Evolutionary conservation across 2,113 vertebrate genomes (phyloP).

Genomic region (Pteronura brasiliensis): DNA sequence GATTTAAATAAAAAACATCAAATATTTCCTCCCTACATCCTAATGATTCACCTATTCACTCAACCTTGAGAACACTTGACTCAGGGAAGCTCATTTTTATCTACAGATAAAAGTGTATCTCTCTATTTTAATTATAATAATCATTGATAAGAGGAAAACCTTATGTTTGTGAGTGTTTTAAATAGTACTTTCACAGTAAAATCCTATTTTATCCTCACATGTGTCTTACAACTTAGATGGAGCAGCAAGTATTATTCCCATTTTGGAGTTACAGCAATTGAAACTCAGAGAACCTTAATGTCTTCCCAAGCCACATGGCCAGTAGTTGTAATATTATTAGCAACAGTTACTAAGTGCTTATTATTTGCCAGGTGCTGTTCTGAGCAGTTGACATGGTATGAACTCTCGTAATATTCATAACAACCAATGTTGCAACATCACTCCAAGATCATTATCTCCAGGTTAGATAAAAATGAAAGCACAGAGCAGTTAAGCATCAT

Average conservation of each 20-base stretch:
- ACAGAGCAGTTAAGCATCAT: background rate
- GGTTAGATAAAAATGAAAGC: background rate
- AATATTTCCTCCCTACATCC: background rate
- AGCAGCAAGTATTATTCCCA: background rate
- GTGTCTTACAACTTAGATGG: background rate
- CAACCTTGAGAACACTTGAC: background rate
- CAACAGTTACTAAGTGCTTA: background rate
- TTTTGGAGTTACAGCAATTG: background rate
- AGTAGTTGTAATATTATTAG: background rate
- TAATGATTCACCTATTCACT: background rate
- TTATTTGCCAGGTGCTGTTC: background rate
- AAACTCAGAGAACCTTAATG: background rate
- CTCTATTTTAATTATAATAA: background rate
- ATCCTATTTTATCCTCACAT: background rate
- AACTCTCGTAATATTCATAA: background rate
- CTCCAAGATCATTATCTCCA: background rate
- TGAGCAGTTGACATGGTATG: background rate
- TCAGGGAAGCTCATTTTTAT: background rate
- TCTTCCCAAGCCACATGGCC: background rate
- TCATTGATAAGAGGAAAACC: background rate
- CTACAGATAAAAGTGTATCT: background rate
- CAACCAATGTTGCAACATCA: background rate
- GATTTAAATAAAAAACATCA: background rate
- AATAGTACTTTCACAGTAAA: background rate
- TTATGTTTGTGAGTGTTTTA: background rate